A percentile compares a stretch with the other conserved stretches of the same genome.
These are phyloP conservation scores for Lates calcarifer DNA, from an alignment of 2,113 vertebrate species.

Conservation along the genomic window DNA sequence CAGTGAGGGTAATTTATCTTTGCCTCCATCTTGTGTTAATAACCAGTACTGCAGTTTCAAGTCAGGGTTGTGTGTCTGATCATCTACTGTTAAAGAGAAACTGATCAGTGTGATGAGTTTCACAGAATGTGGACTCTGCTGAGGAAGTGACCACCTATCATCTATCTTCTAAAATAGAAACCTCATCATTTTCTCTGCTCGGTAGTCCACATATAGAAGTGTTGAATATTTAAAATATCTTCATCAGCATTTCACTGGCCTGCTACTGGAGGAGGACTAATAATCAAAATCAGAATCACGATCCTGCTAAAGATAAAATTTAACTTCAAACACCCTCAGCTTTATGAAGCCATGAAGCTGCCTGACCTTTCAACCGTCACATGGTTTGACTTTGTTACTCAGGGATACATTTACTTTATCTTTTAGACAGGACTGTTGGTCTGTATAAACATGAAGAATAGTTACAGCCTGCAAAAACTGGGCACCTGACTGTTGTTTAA, in stretches of 20 bases:
- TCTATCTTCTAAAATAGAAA: conserved; percentile 38
- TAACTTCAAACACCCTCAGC: no score
- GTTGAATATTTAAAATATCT: conserved; percentile 52
- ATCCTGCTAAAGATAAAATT: neutral
- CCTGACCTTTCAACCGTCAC: neutral
- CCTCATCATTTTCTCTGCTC: conserved; percentile 11
- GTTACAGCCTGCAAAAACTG: neutral
- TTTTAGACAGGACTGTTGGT: neutral
- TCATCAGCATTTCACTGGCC: conserved; percentile 19
- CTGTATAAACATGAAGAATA: neutral
- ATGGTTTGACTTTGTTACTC: no score
- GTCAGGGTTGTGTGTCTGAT: neutral
- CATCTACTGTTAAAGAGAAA: neutral
- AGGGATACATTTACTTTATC: no score
- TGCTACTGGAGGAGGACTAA: neutral
- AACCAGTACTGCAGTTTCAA: neutral
- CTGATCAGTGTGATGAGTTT: neutral
- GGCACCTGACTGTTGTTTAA: no score
- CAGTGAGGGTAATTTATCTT: neutral
- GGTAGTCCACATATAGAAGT: conserved; percentile 29
- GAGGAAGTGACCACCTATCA: conserved; percentile 19
- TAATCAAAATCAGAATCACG: neutral
- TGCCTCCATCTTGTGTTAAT: conserved; percentile 9
- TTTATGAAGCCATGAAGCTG: neutral
- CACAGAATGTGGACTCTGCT: neutral